Evolutionary conservation across 2,113 vertebrate species (phyloP).

Genomic region (Meleagris gallopavo): DNA sequence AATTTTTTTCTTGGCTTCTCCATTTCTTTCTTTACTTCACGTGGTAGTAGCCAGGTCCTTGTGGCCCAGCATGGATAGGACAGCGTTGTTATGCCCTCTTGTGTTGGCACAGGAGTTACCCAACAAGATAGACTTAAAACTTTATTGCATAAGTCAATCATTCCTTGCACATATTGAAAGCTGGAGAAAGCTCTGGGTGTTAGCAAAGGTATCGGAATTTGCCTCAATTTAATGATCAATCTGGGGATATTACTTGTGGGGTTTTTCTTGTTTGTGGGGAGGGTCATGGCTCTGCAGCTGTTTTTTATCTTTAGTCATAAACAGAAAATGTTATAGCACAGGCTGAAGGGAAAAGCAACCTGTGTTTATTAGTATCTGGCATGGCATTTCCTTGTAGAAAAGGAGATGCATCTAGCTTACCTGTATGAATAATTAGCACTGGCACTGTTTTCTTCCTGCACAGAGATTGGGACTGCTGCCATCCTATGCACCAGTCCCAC

Average conservation of each 20-base stretch:
- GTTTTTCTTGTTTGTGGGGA: neutral
- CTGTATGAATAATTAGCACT: conserved; percentile 10
- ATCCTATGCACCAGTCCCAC: conserved; percentile 64
- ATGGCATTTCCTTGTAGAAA: neutral
- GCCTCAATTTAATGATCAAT: neutral
- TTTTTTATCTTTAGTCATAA: neutral
- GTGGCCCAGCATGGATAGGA: neutral
- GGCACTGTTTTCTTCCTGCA: neutral
- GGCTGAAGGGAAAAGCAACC: neutral
- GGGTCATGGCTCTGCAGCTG: neutral
- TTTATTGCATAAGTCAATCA: accelerated
- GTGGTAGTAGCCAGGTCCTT: neutral
- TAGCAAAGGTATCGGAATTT: neutral
- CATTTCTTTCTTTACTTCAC: neutral
- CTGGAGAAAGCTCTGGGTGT: neutral
- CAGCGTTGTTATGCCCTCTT: neutral
- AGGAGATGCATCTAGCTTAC: conserved; percentile 4
- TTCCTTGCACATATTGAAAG: neutral
- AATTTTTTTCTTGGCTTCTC: neutral
- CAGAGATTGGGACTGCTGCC: conserved; percentile 54
- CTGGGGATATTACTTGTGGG: neutral
- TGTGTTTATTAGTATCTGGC: neutral
- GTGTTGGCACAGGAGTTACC: neutral
- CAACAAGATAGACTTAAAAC: neutral
- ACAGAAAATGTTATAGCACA: neutral